phyloP scores from a whole-genome alignment of 2,797 vertebrate genomes.

The Ctenosaura bakeri region DNA sequence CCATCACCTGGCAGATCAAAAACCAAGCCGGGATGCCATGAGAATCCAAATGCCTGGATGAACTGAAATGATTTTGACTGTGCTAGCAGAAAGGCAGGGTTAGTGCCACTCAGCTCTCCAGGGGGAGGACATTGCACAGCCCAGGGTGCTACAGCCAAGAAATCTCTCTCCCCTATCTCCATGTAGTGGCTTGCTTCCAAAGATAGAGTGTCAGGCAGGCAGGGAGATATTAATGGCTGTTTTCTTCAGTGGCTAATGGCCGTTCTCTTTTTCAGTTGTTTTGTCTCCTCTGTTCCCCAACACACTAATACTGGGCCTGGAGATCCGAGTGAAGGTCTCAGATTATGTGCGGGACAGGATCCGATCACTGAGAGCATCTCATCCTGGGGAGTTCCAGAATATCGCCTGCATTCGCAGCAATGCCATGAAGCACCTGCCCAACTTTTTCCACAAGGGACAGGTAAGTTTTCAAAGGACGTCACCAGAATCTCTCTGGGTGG shows the following conservation, averaged over 20 bases:
- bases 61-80: too few relatives aligned
- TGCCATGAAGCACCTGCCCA: constrained; percentile 95
- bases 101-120: background rate
- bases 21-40: too few relatives aligned
- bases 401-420: constrained; percentile 93
- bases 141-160: background rate
- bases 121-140: background rate
- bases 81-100: background rate
- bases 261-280: constrained; percentile 82
- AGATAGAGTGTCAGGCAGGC: background rate
- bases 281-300: constrained; percentile 90
- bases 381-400: constrained; percentile 89
- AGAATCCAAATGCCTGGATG: too few relatives aligned
- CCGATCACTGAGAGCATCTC: constrained; percentile 83
- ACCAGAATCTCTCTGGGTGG: background rate
- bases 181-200: background rate
- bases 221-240: background rate
- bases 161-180: background rate
- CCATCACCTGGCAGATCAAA: too few relatives aligned
- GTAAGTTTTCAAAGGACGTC: constrained; percentile 69
- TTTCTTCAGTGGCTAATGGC: constrained; percentile 10
- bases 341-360: constrained; percentile 93
- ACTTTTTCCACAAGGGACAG: constrained; percentile 93
- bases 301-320: constrained; percentile 90
- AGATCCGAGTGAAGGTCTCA: constrained; percentile 93